Evolutionary conservation across 2,113 vertebrate species (phyloP).

Genomic region (Desmodus rotundus): DNA sequence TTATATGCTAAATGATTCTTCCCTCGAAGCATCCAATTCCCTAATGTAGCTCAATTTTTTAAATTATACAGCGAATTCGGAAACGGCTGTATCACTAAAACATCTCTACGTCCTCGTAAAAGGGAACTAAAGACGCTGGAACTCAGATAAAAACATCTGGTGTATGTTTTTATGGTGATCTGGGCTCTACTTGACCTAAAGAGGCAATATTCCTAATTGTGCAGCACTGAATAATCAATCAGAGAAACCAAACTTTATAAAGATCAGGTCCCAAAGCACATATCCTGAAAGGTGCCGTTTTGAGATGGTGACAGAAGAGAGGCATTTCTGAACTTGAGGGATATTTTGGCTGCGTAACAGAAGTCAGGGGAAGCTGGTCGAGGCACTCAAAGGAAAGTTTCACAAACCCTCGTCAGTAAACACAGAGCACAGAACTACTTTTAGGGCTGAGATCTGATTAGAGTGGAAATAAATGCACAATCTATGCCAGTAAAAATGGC

Average conservation of each 20-base stretch:
- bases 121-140: not conserved
- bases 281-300: not conserved
- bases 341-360: not conserved
- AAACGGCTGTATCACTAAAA: not conserved
- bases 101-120: not conserved
- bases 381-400: constrained; percentile 26
- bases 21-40: not conserved
- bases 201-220: not conserved
- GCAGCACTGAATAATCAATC: not conserved
- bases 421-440: not conserved
- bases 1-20: not conserved
- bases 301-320: not conserved
- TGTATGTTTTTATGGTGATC: not conserved
- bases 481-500: not conserved
- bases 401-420: not conserved
- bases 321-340: not conserved
- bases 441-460: not conserved
- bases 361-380: not conserved
- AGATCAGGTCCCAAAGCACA: not conserved
- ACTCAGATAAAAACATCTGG: not conserved
- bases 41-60: not conserved
- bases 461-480: not conserved
- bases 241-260: not conserved
- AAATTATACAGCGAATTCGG: not conserved
- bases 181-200: not conserved